Evolutionary conservation across 2,888 invertebrate species (phyloP).

Genomic region (Lottia scabra): DNA sequence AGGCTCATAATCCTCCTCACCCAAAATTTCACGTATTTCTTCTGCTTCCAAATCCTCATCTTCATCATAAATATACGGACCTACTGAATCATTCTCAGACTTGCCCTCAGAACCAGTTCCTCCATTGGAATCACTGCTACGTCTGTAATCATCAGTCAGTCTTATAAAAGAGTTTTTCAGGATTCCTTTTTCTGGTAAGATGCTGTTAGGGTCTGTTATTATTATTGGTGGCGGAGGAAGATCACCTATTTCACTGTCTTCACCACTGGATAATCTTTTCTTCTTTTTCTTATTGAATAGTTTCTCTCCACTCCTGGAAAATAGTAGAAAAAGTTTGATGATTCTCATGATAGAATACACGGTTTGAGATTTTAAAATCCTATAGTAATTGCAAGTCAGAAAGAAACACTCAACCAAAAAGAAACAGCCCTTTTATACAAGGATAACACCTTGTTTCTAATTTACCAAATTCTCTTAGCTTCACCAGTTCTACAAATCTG

Average conservation of each 20-base stretch:
- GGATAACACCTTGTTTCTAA: no score
- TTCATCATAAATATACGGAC: conserved; percentile 50
- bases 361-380: no score
- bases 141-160: conserved; percentile 36
- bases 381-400: no score
- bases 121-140: conserved; percentile 49
- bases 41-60: conserved; percentile 56
- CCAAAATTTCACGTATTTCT: conserved; percentile 58
- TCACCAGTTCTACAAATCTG: no score
- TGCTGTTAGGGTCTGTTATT: conserved; percentile 56
- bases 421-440: no score
- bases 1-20: conserved; percentile 41
- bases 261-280: conserved; percentile 50
- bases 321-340: no score
- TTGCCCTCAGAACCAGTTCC: conserved; percentile 40
- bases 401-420: no score
- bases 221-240: conserved; percentile 61
- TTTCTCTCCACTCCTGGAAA: neutral
- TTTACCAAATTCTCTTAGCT: no score
- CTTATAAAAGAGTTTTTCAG: conserved; percentile 54
- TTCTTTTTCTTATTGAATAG: conserved; percentile 41
- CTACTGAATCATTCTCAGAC: conserved; percentile 48
- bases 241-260: conserved; percentile 58
- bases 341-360: no score
- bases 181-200: conserved; percentile 64